Base-by-base conservation (phyloP, 2,888 invertebrate genomes). In the Tricholauxania praeusta region DNA sequence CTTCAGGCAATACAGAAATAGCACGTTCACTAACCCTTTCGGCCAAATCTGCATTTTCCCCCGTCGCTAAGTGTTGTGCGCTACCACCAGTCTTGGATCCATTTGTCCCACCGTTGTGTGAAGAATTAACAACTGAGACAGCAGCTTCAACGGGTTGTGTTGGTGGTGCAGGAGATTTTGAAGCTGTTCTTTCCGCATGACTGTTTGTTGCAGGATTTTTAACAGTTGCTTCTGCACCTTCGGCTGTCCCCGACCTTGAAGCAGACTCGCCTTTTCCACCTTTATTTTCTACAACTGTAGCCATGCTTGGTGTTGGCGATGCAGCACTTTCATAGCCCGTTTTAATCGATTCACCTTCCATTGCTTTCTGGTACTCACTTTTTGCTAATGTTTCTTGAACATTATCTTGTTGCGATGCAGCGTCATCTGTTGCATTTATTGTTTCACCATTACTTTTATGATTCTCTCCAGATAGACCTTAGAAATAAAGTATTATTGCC, bases 1-100 rank as follows among this genome's bases (percentile, higher is more conserved):
- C 88, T 75, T 91, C 91, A 57, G 90, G 89, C 73, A 90, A 90
- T 19, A 89, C 90, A 80, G 89, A 89, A 51, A 91, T 89, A 80
- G 84, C 81, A 81, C 83, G 83, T 77, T 81, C 82, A 82, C 84
- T 85, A 76, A 91, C 83, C 57, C 89, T 81, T 80, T 86, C 85
- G 59, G 82, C 81, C 68, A 59, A 66, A 22, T 73, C 74, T 22
- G 71, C 77, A 51, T 71, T 60, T 14, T 70, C 75, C 14, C 69
- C 73, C 60, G 72, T 55, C 17, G 65, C 69, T 28, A 17, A 19
- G 22, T 22, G 59, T 67, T 65, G 60, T n/a, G 71, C 39, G 62
- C 52, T 7, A 69, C 19, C 65, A 52, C 55, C 22, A 62, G 66
- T 39, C 8, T 39, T 47, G 15, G 52, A 22, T 51, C 28, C 62